Percentiles rank a stretch among this genome's conserved stretches.
Conservation (phyloP, 2,888 invertebrate genomes). For the Dynastes tityus region DNA sequence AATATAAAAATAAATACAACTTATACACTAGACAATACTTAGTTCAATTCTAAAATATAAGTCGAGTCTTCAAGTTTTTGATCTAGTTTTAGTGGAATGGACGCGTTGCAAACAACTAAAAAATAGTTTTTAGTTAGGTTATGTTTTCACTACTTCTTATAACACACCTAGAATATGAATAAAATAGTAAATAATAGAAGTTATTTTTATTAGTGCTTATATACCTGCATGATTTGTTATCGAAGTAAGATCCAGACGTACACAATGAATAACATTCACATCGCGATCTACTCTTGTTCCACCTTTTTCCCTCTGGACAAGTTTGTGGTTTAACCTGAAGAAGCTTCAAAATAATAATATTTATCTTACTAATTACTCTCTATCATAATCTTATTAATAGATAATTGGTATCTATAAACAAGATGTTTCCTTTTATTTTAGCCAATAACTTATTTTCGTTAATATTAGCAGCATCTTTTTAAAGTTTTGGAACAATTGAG, state of each 20-base stretch:
- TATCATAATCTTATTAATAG: background rate
- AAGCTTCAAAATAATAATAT: background rate
- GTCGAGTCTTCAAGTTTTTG: constrained; percentile 35
- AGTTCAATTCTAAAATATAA: constrained; percentile 16
- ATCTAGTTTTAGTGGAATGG: background rate
- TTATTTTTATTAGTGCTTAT: background rate
- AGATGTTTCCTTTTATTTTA: too few relatives aligned
- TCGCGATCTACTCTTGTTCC: constrained; percentile 14
- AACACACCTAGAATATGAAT: constrained; percentile 39
- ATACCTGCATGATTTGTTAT: constrained; percentile 37
- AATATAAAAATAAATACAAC: constrained; percentile 18
- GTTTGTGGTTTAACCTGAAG: background rate
- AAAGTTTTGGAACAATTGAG: too few relatives aligned
- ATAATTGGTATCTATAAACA: too few relatives aligned
- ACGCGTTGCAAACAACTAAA: constrained; percentile 28
- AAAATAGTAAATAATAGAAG: background rate
- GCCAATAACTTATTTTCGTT: too few relatives aligned
- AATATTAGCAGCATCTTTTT: too few relatives aligned
- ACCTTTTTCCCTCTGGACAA: background rate
- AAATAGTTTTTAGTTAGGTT: constrained; percentile 40
- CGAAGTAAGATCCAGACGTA: constrained; percentile 31
- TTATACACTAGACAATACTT: constrained; percentile 20
- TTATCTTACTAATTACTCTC: background rate
- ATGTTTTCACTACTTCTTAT: constrained; percentile 25
- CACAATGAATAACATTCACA: constrained; percentile 41